These are phyloP conservation scores for Sebastes itinus DNA, from an alignment of 2,797 vertebrate species.

Conservation along the genomic window DNA sequence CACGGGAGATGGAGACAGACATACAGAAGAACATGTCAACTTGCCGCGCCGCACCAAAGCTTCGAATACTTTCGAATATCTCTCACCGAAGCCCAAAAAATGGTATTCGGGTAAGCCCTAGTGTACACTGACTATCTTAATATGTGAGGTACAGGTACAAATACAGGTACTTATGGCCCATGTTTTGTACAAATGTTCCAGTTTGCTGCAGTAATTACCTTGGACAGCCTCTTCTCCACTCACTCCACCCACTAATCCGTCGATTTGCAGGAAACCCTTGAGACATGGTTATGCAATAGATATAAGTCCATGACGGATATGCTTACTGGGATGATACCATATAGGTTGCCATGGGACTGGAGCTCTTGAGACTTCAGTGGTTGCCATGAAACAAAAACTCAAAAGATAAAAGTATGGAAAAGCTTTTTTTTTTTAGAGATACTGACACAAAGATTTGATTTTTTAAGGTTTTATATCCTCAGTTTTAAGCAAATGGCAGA, in stretches of 20 bases:
- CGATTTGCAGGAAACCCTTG: conserved; percentile 50
- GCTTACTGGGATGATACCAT: conserved; percentile 30
- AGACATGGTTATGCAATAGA: conserved; percentile 66
- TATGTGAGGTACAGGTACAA: not conserved
- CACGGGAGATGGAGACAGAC: too few relatives aligned
- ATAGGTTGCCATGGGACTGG: conserved; percentile 55
- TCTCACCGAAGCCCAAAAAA: too few relatives aligned
- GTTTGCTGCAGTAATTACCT: conserved; percentile 35
- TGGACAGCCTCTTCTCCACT: conserved; percentile 57
- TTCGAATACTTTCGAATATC: too few relatives aligned
- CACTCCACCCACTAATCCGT: conserved; percentile 60
- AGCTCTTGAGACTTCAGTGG: conserved; percentile 23
- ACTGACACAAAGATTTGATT: not conserved
- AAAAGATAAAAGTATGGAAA: not conserved
- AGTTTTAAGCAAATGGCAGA: not conserved
- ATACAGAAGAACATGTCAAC: too few relatives aligned
- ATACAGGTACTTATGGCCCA: not conserved
- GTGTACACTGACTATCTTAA: not conserved
- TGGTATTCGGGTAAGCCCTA: too few relatives aligned
- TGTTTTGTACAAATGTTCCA: not conserved
- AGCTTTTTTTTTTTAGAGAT: not conserved
- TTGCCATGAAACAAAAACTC: conserved; percentile 36
- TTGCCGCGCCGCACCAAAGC: too few relatives aligned
- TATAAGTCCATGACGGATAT: conserved; percentile 59
- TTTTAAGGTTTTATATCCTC: not conserved